Base-by-base conservation (phyloP, 2,888 invertebrate genomes). In the Zaprionus lineosus region DNA sequence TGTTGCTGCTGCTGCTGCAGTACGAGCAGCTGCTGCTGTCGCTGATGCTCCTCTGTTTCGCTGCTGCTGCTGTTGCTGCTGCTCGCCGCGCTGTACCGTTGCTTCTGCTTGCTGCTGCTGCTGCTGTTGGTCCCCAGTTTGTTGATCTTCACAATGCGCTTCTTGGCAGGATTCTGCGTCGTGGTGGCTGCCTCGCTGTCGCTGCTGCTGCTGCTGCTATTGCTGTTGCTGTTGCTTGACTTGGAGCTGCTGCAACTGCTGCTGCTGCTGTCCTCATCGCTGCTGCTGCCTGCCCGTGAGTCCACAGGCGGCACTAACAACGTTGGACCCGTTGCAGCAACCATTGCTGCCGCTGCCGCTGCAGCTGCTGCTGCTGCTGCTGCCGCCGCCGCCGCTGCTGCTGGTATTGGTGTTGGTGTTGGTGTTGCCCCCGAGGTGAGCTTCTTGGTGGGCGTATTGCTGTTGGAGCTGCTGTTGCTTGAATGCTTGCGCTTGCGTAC, bases 401-500 rank as follows among this genome's bases (percentile, higher is more conserved):
- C 74, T 29, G 71, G 78, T 2, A 70, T 52, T 33, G 70, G n/a
- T n/a, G n/a, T n/a, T n/a, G n/a, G n/a, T n/a, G n/a, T n/a, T n/a
- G n/a, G n/a, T n/a, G n/a, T n/a, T n/a, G n/a, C n/a, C n/a, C n/a
- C n/a, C n/a, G n/a, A n/a, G n/a, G n/a, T n/a, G n/a, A n/a, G 68
- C 41, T 82, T 86, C 44, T 86, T 89, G 58, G 79, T 86, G 40
- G 85, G 72, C 29, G 84, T 84, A 36, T 55, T 82, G 63, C 57
- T 48, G 37, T 74, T 73, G 70, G 81, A 68, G 50, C 75, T 67
- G 69, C 77, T 60, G 48, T 74, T 48, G 62, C 84, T 81, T 47
- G 67, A 67, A 55, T 84, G 74, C 24, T 84, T 77, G 8, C 77
- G 92, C 89, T 43, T 92, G 90, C 55, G 90, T 16, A 37, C 47